Conservation (phyloP, 2,113 vertebrate species). For the Cromileptes altivelis region DNA sequence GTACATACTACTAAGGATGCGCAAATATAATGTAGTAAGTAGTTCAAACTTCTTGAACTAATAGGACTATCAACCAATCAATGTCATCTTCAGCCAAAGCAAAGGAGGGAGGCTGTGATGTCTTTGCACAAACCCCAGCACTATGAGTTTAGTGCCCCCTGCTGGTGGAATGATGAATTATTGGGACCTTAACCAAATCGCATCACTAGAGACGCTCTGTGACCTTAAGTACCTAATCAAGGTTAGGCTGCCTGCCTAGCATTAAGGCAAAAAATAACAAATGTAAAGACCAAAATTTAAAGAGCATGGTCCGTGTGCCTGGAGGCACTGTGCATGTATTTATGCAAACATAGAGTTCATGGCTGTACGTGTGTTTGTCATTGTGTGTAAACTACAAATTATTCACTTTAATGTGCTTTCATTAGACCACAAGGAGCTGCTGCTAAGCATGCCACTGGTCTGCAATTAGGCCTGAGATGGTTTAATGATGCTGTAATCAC, state of each 20-base stretch:
- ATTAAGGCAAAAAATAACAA: neutral
- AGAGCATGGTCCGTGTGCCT: neutral
- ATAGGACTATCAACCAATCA: neutral
- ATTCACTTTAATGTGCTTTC: slow-evolving; percentile 60
- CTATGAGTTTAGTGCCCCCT: slow-evolving; percentile 63
- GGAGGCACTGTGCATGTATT: neutral
- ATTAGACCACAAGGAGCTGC: slow-evolving; percentile 47
- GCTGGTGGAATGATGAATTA: slow-evolving; percentile 42
- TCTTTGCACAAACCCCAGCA: neutral
- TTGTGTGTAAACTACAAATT: slow-evolving; percentile 40
- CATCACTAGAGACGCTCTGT: neutral
- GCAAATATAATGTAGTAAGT: neutral
- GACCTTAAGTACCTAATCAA: neutral
- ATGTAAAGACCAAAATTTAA: neutral
- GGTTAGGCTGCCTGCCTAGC: neutral
- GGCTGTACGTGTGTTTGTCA: neutral
- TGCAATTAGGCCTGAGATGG: slow-evolving; percentile 45
- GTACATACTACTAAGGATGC: neutral
- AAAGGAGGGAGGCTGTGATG: neutral
- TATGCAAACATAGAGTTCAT: slow-evolving; percentile 7
- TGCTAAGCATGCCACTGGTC: slow-evolving; percentile 25
- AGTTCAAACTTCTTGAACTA: neutral
- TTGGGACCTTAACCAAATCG: neutral
- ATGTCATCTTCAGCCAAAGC: neutral
- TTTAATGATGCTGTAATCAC: slow-evolving; percentile 57